Conservation (phyloP, 1,140 invertebrate species). For the Trinorchestia longiramus region DNA sequence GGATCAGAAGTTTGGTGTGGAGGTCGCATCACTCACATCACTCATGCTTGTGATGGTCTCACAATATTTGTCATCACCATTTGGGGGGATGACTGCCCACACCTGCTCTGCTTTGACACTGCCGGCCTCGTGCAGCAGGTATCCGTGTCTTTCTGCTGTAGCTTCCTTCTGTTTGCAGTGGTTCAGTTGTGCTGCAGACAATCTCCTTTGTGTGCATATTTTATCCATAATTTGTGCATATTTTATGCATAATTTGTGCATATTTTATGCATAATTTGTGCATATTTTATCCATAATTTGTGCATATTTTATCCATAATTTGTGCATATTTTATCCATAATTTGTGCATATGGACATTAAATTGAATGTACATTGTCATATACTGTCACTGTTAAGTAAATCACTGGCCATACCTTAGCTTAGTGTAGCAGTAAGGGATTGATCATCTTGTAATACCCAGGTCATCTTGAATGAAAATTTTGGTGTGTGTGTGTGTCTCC, state of each 20-base stretch:
- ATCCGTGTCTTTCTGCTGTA: background rate
- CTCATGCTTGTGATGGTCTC: constrained; percentile 6
- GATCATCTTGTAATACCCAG: too few species aligned
- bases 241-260: background rate
- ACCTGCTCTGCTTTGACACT: constrained; percentile 28
- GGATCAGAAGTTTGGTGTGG: constrained; percentile 34
- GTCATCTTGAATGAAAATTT: too few species aligned
- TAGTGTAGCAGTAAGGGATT: too few species aligned
- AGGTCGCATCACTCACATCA: constrained; percentile 43
- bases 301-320: background rate
- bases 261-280: background rate
- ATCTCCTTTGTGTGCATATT: too few species aligned
- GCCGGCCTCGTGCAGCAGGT: constrained; percentile 41
- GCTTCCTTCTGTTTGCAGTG: background rate
- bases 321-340: too few species aligned
- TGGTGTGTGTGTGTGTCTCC: background rate
- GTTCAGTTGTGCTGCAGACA: too few species aligned
- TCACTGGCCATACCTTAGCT: too few species aligned
- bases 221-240: background rate
- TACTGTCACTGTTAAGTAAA: background rate
- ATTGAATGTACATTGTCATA: background rate
- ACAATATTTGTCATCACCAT: background rate
- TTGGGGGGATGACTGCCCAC: constrained; percentile 35
- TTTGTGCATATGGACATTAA: background rate
- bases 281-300: background rate